Evolutionary conservation across 1,140 invertebrate genomes (phyloP), one percentile per base, ranked within the genome.

Genomic region (Eriocheir sinensis): DNA sequence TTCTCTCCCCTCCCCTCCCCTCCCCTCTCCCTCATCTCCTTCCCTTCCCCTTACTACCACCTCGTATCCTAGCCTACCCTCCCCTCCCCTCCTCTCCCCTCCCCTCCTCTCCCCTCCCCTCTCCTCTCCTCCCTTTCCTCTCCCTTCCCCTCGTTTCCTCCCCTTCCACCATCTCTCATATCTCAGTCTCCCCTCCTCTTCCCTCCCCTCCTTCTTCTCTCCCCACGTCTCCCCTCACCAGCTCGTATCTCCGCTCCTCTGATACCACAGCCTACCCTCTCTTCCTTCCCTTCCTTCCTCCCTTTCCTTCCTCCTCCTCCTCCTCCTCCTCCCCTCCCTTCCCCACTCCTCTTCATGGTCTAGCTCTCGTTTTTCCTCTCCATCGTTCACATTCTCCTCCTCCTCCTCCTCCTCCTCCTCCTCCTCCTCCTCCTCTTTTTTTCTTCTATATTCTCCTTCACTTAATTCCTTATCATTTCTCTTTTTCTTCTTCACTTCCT

Each of bases 381-480:
- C 89, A 12, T 60, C 36, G 48, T 34, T n/a, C 53, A 4, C 34
- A 30, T 60, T 30, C 32, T 21, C 53, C 53, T 91, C n/a, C 89
- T 34, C 36, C 36, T 72, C 48, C 27, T 32, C 53, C 53, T 34
- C n/a, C 89, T 72, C 32, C 89, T 72, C 53, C 89, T 60, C n/a
- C 48, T 34, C 36, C 89, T 90, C 89, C 53, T 53, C 53, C 89
- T 90, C 89, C 34, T 30, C 53, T 27, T 89, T 41, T 90, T n/a
- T 40, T n/a, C 2, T 41, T 34, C 32, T 89, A 17, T 38, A n/a
- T 40, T 12, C 2, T 8, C 17, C 41, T 89, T 17, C n/a, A 30
- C 21, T 44, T 40, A 38, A n/a, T n/a, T n/a, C n/a, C n/a, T n/a
- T n/a, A n/a, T n/a, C n/a, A n/a, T n/a, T n/a, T 89, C 15, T 38